phyloP scores from a whole-genome alignment of 1,140 invertebrate species.

The Linepithema humile region DNA sequence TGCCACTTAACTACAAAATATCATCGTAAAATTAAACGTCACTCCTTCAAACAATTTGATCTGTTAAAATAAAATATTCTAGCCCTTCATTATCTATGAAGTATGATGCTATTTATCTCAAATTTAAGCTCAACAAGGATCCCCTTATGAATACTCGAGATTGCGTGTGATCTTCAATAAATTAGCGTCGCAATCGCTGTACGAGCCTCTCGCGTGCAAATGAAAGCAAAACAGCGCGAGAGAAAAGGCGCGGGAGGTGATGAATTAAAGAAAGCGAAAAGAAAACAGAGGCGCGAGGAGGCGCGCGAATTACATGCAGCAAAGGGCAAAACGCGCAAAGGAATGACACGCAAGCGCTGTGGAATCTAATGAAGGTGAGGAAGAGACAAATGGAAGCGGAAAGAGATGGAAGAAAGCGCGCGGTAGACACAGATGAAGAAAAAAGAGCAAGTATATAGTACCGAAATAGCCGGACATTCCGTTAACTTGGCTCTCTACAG shows the following conservation, averaged over 20 bases:
- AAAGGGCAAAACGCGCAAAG: conserved; percentile 15
- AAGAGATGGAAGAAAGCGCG: conserved; percentile 16
- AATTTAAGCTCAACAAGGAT: neutral
- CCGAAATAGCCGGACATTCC: conserved; percentile 76
- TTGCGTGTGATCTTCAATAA: conserved; percentile 26
- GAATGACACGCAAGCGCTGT: conserved; percentile 29
- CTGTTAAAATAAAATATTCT: too few species aligned
- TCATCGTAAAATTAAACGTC: neutral
- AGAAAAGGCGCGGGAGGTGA: neutral
- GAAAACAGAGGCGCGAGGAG: neutral
- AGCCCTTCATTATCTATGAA: too few species aligned
- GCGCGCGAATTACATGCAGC: conserved; percentile 30
- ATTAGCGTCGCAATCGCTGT: conserved; percentile 5
- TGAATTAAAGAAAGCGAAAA: conserved; percentile 37
- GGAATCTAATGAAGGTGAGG: conserved; percentile 48
- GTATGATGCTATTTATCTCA: too few species aligned
- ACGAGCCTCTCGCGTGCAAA: neutral
- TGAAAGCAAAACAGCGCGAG: conserved; percentile 7
- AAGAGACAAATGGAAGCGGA: conserved; percentile 48
- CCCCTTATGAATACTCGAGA: neutral
- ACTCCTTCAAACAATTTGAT: neutral
- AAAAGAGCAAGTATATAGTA: conserved; percentile 35
- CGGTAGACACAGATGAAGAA: conserved; percentile 21
- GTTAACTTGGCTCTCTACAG: conserved; percentile 67
- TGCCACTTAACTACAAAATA: neutral